Percentiles rank a stretch among this genome's conserved stretches.
These are phyloP conservation scores for Araneus ventricosus DNA, from an alignment of 1,140 invertebrate species.

Conservation along the genomic window DNA sequence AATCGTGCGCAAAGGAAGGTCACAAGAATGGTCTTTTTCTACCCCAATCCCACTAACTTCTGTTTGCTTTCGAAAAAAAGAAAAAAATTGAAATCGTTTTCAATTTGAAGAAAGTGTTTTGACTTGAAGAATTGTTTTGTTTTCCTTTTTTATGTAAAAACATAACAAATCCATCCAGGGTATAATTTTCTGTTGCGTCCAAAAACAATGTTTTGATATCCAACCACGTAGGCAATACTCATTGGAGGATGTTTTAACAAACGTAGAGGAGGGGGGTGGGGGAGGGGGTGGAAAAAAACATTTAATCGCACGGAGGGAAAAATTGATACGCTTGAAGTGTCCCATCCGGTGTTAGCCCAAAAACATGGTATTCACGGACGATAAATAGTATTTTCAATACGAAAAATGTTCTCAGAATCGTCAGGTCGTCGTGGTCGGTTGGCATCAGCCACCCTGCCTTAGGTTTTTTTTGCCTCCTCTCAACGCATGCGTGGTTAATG, in stretches of 20 bases:
- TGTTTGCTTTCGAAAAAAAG: too few relatives aligned
- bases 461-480: background rate
- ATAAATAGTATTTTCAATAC: conserved; percentile 24
- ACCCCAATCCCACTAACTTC: too few relatives aligned
- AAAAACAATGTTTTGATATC: too few relatives aligned
- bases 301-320: conserved; percentile 1
- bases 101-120: too few relatives aligned
- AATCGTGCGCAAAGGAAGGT: too few relatives aligned
- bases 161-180: too few relatives aligned
- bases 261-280: background rate
- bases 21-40: too few relatives aligned
- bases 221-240: background rate
- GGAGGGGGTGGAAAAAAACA: background rate
- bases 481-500: conserved; percentile 13
- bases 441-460: background rate
- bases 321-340: conserved; percentile 17
- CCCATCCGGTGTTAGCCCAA: background rate
- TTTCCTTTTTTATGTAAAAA: too few relatives aligned
- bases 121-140: too few relatives aligned
- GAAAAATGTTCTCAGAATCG: conserved; percentile 16
- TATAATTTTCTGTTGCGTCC: too few relatives aligned
- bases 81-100: too few relatives aligned
- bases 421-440: conserved; percentile 23
- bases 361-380: conserved; percentile 25
- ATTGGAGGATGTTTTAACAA: background rate